phyloP scores from a whole-genome alignment of 2,113 vertebrate species.

The Pteronura brasiliensis region DNA sequence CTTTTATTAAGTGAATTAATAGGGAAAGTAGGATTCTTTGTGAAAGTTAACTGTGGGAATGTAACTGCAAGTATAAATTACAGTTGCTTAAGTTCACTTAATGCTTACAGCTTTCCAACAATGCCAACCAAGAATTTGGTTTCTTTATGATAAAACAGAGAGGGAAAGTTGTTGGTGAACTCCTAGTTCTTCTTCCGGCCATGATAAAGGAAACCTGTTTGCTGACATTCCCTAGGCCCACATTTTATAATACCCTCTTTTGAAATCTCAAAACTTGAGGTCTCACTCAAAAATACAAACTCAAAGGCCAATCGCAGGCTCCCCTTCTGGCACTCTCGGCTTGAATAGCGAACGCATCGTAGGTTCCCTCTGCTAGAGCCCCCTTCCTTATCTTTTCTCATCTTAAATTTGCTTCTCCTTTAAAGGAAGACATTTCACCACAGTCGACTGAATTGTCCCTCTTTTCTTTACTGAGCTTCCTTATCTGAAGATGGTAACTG shows the following conservation, averaged over 20 bases:
- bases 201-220: accelerated
- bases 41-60: not conserved
- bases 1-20: not conserved
- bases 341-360: not conserved
- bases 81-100: not conserved
- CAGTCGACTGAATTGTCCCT: not conserved
- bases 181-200: not conserved
- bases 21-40: not conserved
- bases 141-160: not conserved
- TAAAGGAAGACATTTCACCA: not conserved
- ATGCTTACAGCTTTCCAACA: not conserved
- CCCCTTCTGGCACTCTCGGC: not conserved
- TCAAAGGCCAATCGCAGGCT: not conserved
- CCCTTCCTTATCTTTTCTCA: not conserved
- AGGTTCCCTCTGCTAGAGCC: not conserved
- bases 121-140: not conserved
- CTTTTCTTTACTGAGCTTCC: not conserved
- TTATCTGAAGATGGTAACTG: not conserved
- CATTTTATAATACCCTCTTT: not conserved
- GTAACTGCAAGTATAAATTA: not conserved
- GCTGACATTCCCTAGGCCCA: not conserved
- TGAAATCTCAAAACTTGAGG: not conserved
- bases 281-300: not conserved
- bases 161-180: not conserved
- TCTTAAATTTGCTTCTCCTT: not conserved